phyloP scores from a whole-genome alignment of 2,888 invertebrate genomes.

The Tetropium fuscum region DNA sequence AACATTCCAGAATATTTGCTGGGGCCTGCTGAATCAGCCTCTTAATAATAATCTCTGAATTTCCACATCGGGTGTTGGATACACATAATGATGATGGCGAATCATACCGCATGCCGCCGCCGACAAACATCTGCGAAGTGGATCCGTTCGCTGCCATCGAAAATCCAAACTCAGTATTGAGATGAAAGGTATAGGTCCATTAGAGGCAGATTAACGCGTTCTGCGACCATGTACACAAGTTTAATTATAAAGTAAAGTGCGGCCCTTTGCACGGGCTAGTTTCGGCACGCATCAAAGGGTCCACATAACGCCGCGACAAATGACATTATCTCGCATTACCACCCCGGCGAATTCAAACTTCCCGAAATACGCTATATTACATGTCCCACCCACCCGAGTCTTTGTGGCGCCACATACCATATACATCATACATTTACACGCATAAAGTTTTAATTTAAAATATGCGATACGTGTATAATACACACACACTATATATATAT shows the following conservation, averaged over 20 bases:
- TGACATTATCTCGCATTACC: conserved; percentile 50
- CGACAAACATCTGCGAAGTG: conserved; percentile 42
- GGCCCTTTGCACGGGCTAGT: conserved; percentile 41
- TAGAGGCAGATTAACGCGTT: conserved; percentile 59
- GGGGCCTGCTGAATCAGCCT: too few species aligned
- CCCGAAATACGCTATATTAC: conserved; percentile 48
- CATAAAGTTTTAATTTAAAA: too few species aligned
- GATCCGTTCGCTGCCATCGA: conserved; percentile 32
- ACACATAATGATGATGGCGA: conserved; percentile 12
- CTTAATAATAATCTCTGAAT: too few species aligned
- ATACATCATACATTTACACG: too few species aligned
- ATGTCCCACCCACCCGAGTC: conserved; percentile 34
- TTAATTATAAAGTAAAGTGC: conserved; percentile 61
- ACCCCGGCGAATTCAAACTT: conserved; percentile 32
- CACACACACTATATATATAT: too few species aligned
- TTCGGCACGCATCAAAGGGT: conserved; percentile 55
- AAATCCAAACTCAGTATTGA: conserved; percentile 52
- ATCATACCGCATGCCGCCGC: conserved; percentile 7
- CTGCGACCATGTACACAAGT: conserved; percentile 49
- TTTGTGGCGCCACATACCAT: conserved; percentile 7
- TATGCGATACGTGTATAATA: too few species aligned
- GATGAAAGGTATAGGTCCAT: conserved; percentile 60
- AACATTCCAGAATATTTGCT: too few species aligned
- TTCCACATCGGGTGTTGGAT: conserved; percentile 14
- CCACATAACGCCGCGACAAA: conserved; percentile 47